Percentiles rank a stretch among this genome's conserved stretches.
Evolutionary conservation across 2,797 vertebrate genomes (phyloP).

Genomic region (Poeciliopsis presidionis): DNA sequence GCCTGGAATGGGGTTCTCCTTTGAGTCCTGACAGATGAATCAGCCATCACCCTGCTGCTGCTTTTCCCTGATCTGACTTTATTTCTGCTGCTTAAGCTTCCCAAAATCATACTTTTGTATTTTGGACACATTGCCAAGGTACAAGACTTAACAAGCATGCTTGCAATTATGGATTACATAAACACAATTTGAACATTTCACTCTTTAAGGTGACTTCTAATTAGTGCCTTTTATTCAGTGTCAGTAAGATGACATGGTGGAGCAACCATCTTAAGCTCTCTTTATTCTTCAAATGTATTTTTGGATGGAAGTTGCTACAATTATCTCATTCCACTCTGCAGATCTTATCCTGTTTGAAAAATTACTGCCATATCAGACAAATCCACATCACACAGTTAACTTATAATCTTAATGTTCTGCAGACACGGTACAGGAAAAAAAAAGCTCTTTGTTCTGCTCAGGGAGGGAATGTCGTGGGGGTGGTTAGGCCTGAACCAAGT

Average conservation of each 20-base stretch:
- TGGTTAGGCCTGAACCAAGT: background rate
- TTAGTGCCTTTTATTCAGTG: slow-evolving; percentile 30
- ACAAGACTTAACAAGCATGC: slow-evolving; percentile 22
- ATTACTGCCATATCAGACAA: slow-evolving; percentile 19
- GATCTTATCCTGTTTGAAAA: slow-evolving; percentile 22
- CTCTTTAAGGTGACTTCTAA: slow-evolving; percentile 22
- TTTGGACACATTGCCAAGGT: slow-evolving; percentile 25
- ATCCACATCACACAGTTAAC: slow-evolving; percentile 4
- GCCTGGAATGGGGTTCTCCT: slow-evolving; percentile 64
- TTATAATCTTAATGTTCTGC: slow-evolving; percentile 10
- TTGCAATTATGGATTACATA: slow-evolving; percentile 30
- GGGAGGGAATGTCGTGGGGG: background rate
- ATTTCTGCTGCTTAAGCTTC: slow-evolving; percentile 36
- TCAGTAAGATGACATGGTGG: slow-evolving; percentile 25
- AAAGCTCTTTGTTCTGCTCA: background rate
- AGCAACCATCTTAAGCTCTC: slow-evolving; percentile 21
- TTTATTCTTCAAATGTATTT: slow-evolving; percentile 48
- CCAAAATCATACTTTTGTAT: slow-evolving; percentile 47
- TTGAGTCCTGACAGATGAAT: slow-evolving; percentile 57
- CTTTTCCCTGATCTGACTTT: slow-evolving; percentile 37
- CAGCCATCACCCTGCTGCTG: slow-evolving; percentile 35
- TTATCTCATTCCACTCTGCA: slow-evolving; percentile 34
- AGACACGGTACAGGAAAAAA: background rate
- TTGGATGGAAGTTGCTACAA: slow-evolving; percentile 32
- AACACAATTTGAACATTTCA: slow-evolving; percentile 27